Evolutionary conservation across 2,797 vertebrate species (phyloP), one percentile per base, ranked within the genome.

Genomic region (Trematomus bernacchii): DNA sequence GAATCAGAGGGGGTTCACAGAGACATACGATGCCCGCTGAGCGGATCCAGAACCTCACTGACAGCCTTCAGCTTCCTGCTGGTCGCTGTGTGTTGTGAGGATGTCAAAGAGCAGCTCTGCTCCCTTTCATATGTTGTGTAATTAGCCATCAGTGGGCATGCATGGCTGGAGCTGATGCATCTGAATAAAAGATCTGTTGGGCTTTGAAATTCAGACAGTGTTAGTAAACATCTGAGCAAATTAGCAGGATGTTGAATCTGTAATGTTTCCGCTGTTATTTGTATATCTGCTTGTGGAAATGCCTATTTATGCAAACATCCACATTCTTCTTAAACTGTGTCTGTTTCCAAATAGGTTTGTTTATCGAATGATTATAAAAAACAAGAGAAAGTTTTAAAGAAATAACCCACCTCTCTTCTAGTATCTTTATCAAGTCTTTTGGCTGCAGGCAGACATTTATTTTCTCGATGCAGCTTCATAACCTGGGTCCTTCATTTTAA

Each of bases 101-200:
- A 90, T 93, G 92, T 93, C 91, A 93, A 86, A 93, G 89, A 83
- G 77, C 80, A 79, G 66, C 73, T 79, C 71, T 48, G 72, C 69
- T 89, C 81, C 44, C 80, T 93, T 93, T 93, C 89, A 93, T 91
- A 88, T 90, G 84, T 73, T 60, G 76, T 64, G 73, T 92, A 94
- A 94, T 95, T 93, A 95, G 88, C 83, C 84, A 80, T 87, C 85
- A 82, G 73, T 84, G 60, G 53, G 60, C 77, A 82, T 23, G 59
- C 79, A 12, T 57, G 69, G 63, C 75, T 68, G 66, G 74, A 76
- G 76, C 82, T 75, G 85, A 90, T 86, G 87, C 91, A 86, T 89
- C 81, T 77, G 63, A 91, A 89, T 89, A 80, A 93, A 91, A 91
- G 80, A 89, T 79, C 77, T 23, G 69, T 78, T 71, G 82, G 73